A percentile compares a stretch with the other conserved stretches of the same genome.
Conservation (phyloP, 1,140 invertebrate species). For the Choristoneura fumiferana region DNA sequence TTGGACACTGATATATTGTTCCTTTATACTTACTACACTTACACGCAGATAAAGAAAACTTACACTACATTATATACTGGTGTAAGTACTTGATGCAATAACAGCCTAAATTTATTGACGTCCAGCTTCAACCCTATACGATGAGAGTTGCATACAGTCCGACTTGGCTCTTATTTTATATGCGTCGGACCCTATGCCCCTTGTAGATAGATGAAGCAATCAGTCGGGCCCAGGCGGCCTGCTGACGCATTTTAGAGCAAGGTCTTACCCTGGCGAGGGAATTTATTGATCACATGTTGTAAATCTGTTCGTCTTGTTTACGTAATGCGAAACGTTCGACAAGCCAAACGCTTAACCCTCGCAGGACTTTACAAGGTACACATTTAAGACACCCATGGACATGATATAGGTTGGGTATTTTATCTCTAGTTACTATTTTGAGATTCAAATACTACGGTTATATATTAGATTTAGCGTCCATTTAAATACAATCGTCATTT, state of each 20-base stretch:
- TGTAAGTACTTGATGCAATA: background rate
- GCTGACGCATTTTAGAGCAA: slow-evolving; percentile 61
- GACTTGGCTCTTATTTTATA: slow-evolving; percentile 65
- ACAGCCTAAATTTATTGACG: background rate
- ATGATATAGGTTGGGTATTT: no score
- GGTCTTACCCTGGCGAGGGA: slow-evolving; percentile 46
- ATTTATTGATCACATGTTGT: slow-evolving; percentile 67
- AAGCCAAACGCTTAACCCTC: background rate
- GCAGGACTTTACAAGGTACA: no score
- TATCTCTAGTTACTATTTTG: no score
- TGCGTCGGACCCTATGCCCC: slow-evolving; percentile 38
- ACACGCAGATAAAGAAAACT: no score
- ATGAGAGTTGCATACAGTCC: background rate
- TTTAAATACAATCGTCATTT: no score
- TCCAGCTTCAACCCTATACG: background rate
- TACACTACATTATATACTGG: background rate
- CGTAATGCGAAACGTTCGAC: slow-evolving; percentile 29
- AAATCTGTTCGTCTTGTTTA: slow-evolving; percentile 56
- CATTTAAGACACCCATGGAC: no score
- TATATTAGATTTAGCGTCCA: no score
- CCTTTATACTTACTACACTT: no score
- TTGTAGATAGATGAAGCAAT: slow-evolving; percentile 68
- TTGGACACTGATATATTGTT: no score
- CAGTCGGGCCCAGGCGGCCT: slow-evolving; percentile 50
- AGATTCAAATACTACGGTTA: no score